A percentile compares a stretch with the other conserved stretches of the same genome.
Conservation (phyloP, 2,888 invertebrate genomes). For the Myopa tessellatipennis region DNA sequence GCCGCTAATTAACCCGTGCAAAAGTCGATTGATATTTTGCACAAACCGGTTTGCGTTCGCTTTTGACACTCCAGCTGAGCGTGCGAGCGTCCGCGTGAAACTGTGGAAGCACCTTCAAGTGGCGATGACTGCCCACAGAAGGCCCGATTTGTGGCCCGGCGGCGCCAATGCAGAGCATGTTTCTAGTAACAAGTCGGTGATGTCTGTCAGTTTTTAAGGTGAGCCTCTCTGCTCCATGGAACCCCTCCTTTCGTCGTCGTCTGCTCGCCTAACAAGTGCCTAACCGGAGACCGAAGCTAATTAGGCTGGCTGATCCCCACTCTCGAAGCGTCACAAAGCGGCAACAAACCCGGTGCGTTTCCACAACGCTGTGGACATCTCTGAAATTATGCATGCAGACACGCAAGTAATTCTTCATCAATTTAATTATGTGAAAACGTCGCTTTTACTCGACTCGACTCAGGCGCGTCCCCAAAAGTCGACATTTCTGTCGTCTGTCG, state of each 20-base stretch:
- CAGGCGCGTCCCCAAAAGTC: neutral
- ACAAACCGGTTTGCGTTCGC: neutral
- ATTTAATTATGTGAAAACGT: constrained; percentile 32
- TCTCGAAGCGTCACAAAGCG: too few species aligned
- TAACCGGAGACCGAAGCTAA: too few species aligned
- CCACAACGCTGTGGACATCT: too few species aligned
- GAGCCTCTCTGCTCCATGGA: too few species aligned
- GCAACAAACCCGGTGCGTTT: too few species aligned
- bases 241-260: too few species aligned
- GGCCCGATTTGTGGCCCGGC: neutral
- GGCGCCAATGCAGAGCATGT: too few species aligned
- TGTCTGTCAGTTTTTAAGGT: too few species aligned
- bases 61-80: neutral
- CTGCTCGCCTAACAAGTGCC: too few species aligned
- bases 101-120: neutral
- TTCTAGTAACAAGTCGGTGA: too few species aligned
- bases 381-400: neutral
- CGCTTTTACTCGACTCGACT: constrained; percentile 1
- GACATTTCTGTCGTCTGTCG: constrained; percentile 9
- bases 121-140: neutral
- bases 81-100: neutral
- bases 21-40: constrained; percentile 6
- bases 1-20: constrained; percentile 18
- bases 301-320: too few species aligned
- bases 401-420: constrained; percentile 26